Evolutionary conservation across 2,797 vertebrate genomes (phyloP), one percentile per base, ranked within the genome.

Genomic region (Pseudomugil gertrudae): DNA sequence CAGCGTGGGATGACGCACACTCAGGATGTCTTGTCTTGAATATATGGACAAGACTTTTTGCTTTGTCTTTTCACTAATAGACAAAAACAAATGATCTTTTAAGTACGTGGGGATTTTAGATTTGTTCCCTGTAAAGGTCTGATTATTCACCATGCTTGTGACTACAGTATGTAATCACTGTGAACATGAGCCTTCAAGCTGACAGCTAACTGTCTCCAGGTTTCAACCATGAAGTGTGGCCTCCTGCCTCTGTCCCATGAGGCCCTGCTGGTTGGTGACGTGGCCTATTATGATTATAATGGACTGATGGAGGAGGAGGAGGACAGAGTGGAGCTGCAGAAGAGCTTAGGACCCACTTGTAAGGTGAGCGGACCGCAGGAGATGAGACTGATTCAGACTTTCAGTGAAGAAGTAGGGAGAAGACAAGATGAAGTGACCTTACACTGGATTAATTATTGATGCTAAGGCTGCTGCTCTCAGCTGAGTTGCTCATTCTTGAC

Each of bases 161-260:
- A 57, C 13, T 6, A 5, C 4, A 17, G 3, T 52, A 24, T 7
- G 24, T 17, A 10, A 23, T 17, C 57, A 30, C 4, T 57, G 30
- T 67, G 55, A 71, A 47, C 14, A 9, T 61, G 36, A 69, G 2
- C 17, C 27, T 60, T 23, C 40, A 10, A 0, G 63, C 68, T 86
- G 62, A 78, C 23, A 3, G 19, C 24, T 4, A 26, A 30, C 54
- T 61, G 14, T 83, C 62, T 36, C 17, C 9, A 99, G 98, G 96
- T 99, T 45, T 99, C 98, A 0, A 94, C 96, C 29, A 99, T 99
- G 97, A 98, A 96, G 84, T 95, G 95, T 0, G 98, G 98, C 62
- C 91, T 99, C 59, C 90, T 99, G 74, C 96, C 96, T 0, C 92
- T 99, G 60, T 99, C 96, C 83, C 97, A 97, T 0, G 95, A 98